These are phyloP conservation scores for Caradrina clavipalpis DNA, from an alignment of 2,888 invertebrate genomes.

Conservation along the genomic window DNA sequence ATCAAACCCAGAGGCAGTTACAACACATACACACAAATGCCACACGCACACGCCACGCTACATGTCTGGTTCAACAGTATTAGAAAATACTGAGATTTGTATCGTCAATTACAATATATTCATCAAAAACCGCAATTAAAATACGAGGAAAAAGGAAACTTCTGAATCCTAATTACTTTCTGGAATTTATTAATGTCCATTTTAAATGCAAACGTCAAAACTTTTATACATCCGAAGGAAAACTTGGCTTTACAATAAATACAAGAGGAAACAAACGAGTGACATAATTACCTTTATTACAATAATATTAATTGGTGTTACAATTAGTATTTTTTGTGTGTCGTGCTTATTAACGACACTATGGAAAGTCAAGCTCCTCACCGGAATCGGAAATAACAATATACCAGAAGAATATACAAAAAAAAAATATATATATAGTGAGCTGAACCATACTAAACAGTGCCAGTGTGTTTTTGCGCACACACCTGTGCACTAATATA, in stretches of 20 bases:
- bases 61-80: conserved; percentile 6
- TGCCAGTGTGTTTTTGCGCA: no score
- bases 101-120: conserved; percentile 22
- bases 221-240: conserved; percentile 39
- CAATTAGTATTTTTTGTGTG: neutral
- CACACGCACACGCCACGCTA: no score
- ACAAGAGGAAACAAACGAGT: conserved; percentile 43
- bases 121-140: conserved; percentile 28
- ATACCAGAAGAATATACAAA: no score
- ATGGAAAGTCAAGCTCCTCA: no score
- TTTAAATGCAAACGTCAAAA: conserved; percentile 60
- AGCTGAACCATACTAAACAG: no score
- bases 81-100: conserved; percentile 1
- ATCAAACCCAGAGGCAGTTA: no score
- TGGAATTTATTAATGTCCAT: conserved; percentile 56
- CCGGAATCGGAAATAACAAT: no score
- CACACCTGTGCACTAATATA: no score
- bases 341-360: no score
- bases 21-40: no score
- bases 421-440: no score
- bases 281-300: conserved; percentile 24
- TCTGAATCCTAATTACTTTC: conserved; percentile 60
- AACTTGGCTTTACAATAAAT: conserved; percentile 31
- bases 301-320: neutral
- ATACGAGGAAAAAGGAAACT: conserved; percentile 42